Conservation (phyloP, 64 coral and sea anemone species). For the Montipora cactus region DNA sequence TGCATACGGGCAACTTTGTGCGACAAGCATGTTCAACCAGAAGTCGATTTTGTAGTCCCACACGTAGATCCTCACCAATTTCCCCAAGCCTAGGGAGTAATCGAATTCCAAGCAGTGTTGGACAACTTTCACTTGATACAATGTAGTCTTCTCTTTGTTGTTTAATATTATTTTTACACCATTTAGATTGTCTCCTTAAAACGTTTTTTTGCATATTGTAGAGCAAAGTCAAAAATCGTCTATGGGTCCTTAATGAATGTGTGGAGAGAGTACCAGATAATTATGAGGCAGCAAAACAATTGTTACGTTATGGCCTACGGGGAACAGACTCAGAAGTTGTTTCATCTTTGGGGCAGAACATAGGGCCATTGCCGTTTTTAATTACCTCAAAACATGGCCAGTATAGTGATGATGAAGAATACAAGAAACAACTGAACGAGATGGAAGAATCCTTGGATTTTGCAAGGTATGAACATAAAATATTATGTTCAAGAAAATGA, state of each 20-base stretch:
- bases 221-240: conserved; percentile 98
- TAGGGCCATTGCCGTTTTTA: conserved; percentile 76
- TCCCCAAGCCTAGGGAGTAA: too few relatives aligned
- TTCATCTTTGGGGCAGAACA: conserved; percentile 51
- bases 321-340: conserved; percentile 80
- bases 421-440: conserved; percentile 31
- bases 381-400: conserved; percentile 57
- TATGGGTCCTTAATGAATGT: conserved; percentile 98
- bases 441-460: conserved; percentile 82
- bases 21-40: too few relatives aligned
- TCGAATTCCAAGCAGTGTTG: too few relatives aligned
- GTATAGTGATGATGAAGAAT: conserved; percentile 50
- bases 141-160: not conserved
- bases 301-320: conserved; percentile 90
- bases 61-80: too few relatives aligned
- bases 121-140: too few relatives aligned
- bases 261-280: conserved; percentile 92
- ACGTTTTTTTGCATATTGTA: not conserved
- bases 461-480: conserved; percentile 49
- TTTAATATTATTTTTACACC: not conserved
- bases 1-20: too few relatives aligned
- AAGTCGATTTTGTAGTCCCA: too few relatives aligned
- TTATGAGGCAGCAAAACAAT: conserved; percentile 86
- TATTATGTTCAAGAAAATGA: too few relatives aligned
- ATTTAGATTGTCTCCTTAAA: too few relatives aligned